These are phyloP conservation scores for Thermophis baileyi DNA, from an alignment of 2,113 vertebrate species.

Conservation along the genomic window DNA sequence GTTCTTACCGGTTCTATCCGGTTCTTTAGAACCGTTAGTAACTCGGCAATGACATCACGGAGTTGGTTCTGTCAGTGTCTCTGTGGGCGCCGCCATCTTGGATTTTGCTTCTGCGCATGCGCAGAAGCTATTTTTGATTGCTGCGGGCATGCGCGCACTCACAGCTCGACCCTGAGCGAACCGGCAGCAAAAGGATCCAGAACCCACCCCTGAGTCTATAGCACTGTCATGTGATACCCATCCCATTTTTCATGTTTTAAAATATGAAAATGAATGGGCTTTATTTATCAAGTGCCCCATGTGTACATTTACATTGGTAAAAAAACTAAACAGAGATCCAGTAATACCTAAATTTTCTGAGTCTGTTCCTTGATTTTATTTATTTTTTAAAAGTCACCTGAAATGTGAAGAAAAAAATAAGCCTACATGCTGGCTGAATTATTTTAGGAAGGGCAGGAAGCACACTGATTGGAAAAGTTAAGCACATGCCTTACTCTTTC, in stretches of 20 bases:
- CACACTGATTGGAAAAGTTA: not conserved
- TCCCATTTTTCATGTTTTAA: not conserved
- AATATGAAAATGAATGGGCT: not conserved
- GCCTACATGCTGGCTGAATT: not conserved
- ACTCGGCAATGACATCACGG: too few relatives aligned
- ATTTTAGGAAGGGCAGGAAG: not conserved
- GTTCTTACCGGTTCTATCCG: too few relatives aligned
- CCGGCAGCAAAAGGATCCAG: too few relatives aligned
- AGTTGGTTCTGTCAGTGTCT: too few relatives aligned
- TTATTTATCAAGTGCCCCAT: not conserved
- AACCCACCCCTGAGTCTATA: too few relatives aligned
- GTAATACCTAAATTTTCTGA: not conserved
- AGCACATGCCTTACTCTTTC: not conserved
- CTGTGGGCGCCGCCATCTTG: too few relatives aligned
- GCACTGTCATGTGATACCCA: not conserved
- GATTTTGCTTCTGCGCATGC: too few relatives aligned
- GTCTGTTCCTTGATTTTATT: not conserved
- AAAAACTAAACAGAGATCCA: not conserved
- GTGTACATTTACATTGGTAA: not conserved
- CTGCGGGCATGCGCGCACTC: too few relatives aligned
- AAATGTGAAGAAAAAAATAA: not conserved
- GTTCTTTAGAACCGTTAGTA: too few relatives aligned
- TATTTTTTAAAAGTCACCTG: not conserved
- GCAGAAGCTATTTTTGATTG: too few relatives aligned
- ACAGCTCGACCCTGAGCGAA: too few relatives aligned